Conservation (phyloP, 1,140 invertebrate species). For the Oreohelix idahoensis region DNA sequence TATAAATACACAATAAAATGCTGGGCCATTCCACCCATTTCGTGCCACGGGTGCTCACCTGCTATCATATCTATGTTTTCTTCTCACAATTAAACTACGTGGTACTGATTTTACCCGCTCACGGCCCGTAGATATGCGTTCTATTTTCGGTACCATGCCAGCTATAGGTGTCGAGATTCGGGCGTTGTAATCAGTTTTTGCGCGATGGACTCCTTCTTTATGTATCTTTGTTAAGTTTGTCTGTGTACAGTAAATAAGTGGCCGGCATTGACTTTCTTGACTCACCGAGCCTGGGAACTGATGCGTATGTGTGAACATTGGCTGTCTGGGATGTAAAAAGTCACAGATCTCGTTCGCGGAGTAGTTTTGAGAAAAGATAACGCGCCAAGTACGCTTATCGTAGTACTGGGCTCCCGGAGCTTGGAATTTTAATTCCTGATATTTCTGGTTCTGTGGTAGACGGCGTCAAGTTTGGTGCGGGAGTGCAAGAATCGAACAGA, state of each 20-base stretch:
- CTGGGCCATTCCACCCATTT: background rate
- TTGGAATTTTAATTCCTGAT: background rate
- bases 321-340: background rate
- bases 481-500: no score
- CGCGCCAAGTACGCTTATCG: background rate
- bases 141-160: background rate
- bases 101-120: background rate
- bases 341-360: background rate
- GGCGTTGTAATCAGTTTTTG: background rate
- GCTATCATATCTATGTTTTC: constrained; percentile 1
- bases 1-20: background rate
- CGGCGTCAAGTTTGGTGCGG: background rate
- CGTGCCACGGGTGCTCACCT: background rate
- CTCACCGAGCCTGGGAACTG: background rate
- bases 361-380: background rate
- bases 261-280: background rate
- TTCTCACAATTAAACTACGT: background rate
- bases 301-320: background rate
- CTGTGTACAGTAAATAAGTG: background rate
- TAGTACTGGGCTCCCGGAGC: background rate
- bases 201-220: background rate
- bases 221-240: background rate
- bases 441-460: background rate
- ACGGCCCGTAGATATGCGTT: background rate
- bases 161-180: background rate